phyloP scores from a whole-genome alignment of 1,140 invertebrate genomes.

The Dolichoris vasculosae region DNA sequence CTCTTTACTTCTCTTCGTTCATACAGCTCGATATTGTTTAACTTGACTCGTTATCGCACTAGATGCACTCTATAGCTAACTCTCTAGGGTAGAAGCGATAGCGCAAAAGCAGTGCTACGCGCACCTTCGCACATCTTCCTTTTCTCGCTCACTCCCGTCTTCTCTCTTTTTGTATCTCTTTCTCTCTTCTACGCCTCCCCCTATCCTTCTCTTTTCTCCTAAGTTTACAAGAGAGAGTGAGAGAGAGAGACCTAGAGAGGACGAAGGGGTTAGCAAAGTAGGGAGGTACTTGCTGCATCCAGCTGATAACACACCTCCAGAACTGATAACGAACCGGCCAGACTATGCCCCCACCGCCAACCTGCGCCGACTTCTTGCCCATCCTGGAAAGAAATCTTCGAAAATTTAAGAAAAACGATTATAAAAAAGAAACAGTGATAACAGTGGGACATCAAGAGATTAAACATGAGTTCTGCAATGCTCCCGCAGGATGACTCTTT shows the following conservation, averaged over 20 bases:
- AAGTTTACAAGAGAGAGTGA: constrained; percentile 51
- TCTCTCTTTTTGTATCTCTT: constrained; percentile 20
- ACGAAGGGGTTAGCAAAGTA: constrained; percentile 60
- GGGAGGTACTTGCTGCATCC: constrained; percentile 64
- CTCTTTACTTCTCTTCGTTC: not conserved
- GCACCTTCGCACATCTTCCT: constrained; percentile 43
- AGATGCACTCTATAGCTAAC: constrained; percentile 74
- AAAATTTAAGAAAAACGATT: not conserved
- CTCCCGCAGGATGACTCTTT: constrained; percentile 2
- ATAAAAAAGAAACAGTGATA: constrained; percentile 16
- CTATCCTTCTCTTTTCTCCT: not conserved
- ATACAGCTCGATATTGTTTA: constrained; percentile 73
- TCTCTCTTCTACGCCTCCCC: not conserved
- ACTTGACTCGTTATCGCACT: constrained; percentile 73
- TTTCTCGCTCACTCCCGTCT: constrained; percentile 24
- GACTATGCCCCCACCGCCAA: constrained; percentile 57
- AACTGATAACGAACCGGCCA: constrained; percentile 72
- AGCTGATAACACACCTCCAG: constrained; percentile 69
- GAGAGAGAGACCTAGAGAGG: constrained; percentile 55
- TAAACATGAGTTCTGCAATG: not conserved
- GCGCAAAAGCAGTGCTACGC: constrained; percentile 62
- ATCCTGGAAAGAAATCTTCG: not conserved
- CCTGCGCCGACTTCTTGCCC: not conserved
- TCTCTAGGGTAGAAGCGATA: constrained; percentile 72
- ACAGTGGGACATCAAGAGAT: constrained; percentile 24